Evolutionary conservation across 1,140 invertebrate genomes (phyloP), one percentile per base, ranked within the genome.

Genomic region (Theocolax elegans): DNA sequence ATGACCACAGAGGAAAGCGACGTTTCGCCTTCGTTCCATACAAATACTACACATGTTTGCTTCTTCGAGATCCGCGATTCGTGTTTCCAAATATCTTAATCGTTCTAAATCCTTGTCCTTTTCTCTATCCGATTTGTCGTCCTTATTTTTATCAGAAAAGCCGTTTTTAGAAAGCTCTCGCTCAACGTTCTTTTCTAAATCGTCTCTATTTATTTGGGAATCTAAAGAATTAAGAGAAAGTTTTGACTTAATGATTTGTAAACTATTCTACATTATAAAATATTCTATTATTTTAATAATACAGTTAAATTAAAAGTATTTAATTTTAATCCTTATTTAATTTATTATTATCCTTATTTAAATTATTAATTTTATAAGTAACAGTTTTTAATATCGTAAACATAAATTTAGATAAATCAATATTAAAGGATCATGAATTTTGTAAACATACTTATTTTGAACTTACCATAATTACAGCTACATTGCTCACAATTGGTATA

Each of bases 1-100:
- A 78, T 97, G 95, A 8, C 95, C 95, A 82, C 95, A 97, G 0
- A 96, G 85, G 80, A 97, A 97, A 1, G 92, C 94, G 8, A 95
- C 91, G 78, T 94, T 94, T 38, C 92, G 85, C 70, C 90, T 88
- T 17, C 93, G 85, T 87, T 91, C 92, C 91, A 90, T 94, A 81
- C 92, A 94, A 68, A 94, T 93, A 53, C 91, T 90, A 77, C 92
- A 94, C 78, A 89, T 91, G 75, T 92, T 91, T 3, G 87, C 92
- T 75, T 97, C 95, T 83, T 97, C 95, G 62, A 96, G 91, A 85
- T 96, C 95, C 17, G 93, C 92, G 67, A 97, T 91, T 82, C 94
- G 93, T 73, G 90, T 91, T 81, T 96, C 94, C 19, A 96, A 84
- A 81, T 94, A 94, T 2, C 90, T 87, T 66, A 95, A 78, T 58